Base-by-base conservation (phyloP, 2,888 invertebrate species). In the Drosophila multiciliata region DNA sequence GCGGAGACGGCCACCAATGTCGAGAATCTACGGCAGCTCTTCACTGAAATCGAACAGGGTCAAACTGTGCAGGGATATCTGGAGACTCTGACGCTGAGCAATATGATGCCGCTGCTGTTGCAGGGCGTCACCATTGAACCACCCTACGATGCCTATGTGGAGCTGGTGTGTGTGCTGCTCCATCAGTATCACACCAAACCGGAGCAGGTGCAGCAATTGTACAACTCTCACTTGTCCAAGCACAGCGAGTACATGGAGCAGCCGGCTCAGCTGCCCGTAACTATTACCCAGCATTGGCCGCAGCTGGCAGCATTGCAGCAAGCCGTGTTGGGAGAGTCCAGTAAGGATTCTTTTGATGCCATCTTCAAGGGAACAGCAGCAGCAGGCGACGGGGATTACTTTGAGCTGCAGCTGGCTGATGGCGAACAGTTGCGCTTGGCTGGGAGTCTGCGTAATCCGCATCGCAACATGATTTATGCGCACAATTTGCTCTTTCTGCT, bases 41-140 rank as follows among this genome's bases (percentile, higher is more conserved):
- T 94, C 45, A 86, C 92, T 48, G 93, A 93, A 65, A 92, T 94
- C 32, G 93, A 93, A 57, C 91, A 91, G 60, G 92, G 92, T 9
- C 78, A 91, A 6, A 90, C 92, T 0, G 90, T 92, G 9, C 91
- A 93, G 60, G 93, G 91, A 0, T 91, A 91, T 69, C 80, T 92
- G 12, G 93, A 93, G 62, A 83, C 87, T 0, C 66, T 91, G 36
- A 88, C 92, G 1, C 78, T 94, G 40, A 87, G 94, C 70, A 87
- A 94, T 23, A 90, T 93, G 38, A 85, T 92, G 83, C 88, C 90
- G 5, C 75, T 92, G 17, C 86, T 94, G 17, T 74, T 93, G 1
- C 90, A 93, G 66, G 91, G 92, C 65, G 91, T 93, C 0, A 76
- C 83, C 9, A 76, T 91, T 0, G 86, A 76, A 36, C 50, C 75